Evolutionary conservation across 2,888 invertebrate species (phyloP).

Genomic region (Philopedon plagiatum): DNA sequence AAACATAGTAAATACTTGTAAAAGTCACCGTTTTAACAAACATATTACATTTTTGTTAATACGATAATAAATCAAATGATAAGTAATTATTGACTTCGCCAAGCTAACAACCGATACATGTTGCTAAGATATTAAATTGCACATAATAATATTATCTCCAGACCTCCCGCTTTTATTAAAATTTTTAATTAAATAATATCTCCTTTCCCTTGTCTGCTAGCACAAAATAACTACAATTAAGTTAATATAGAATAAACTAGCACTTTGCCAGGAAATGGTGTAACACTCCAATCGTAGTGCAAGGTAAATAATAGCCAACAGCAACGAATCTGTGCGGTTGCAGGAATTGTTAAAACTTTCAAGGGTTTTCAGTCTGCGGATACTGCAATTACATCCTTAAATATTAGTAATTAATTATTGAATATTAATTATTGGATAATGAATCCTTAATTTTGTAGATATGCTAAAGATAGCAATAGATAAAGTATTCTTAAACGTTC

Average conservation of each 20-base stretch:
- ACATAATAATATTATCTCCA: neutral
- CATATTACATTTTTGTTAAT: neutral
- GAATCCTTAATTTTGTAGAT: neutral
- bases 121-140: too few species aligned
- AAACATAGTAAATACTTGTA: neutral
- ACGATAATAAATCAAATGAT: neutral
- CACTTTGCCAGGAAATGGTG: conserved; percentile 1
- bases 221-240: neutral
- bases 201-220: neutral
- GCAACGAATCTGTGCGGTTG: neutral
- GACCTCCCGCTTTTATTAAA: neutral
- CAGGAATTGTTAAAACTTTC: conserved; percentile 4
- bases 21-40: neutral
- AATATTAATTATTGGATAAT: neutral
- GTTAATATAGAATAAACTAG: conserved; percentile 4
- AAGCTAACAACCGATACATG: neutral
- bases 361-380: neutral
- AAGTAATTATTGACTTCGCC: neutral
- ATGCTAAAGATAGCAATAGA: too few species aligned
- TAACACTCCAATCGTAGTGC: neutral
- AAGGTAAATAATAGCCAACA: conserved; percentile 15
- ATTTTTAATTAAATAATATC: conserved; percentile 3
- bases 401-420: neutral
- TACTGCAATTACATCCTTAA: neutral
- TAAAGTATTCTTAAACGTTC: too few species aligned